These are phyloP conservation scores for Drosophila aldrichi DNA, from an alignment of 2,888 invertebrate genomes.

Conservation along the genomic window DNA sequence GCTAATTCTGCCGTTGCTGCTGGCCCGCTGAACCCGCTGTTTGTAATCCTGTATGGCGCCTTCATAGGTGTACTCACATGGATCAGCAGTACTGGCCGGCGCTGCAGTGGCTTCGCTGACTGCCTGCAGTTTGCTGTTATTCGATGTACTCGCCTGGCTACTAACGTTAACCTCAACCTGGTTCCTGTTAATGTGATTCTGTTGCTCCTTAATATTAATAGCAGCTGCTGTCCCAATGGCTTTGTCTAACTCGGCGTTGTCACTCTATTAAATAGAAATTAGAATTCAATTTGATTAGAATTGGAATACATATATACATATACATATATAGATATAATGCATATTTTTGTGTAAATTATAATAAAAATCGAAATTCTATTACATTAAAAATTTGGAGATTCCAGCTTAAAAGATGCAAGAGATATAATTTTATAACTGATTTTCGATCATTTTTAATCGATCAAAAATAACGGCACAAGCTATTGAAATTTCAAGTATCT, in stretches of 20 bases:
- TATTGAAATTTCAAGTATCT: no score
- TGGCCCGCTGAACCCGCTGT: slow-evolving; percentile 89
- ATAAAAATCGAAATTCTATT: no score
- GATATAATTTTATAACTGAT: no score
- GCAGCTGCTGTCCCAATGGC: slow-evolving; percentile 61
- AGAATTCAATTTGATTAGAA: background rate
- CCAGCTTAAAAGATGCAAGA: no score
- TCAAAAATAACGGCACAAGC: no score
- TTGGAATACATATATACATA: background rate
- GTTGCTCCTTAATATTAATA: slow-evolving; percentile 56
- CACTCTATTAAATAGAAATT: slow-evolving; percentile 85
- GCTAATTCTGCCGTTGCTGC: slow-evolving; percentile 56
- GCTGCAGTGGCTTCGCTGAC: slow-evolving; percentile 77
- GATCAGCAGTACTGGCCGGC: slow-evolving; percentile 89
- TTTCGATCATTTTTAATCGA: no score
- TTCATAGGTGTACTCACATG: slow-evolving; percentile 94
- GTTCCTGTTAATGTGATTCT: slow-evolving; percentile 68
- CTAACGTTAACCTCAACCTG: slow-evolving; percentile 50
- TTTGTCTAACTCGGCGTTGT: slow-evolving; percentile 87
- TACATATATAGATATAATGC: no score
- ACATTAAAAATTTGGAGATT: no score
- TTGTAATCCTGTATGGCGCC: slow-evolving; percentile 95
- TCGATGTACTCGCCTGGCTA: slow-evolving; percentile 55
- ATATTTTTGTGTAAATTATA: no score
- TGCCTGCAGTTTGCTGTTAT: slow-evolving; percentile 26